Conservation (phyloP, 2,888 invertebrate genomes). For the Hirtodrosophila alboralis region DNA sequence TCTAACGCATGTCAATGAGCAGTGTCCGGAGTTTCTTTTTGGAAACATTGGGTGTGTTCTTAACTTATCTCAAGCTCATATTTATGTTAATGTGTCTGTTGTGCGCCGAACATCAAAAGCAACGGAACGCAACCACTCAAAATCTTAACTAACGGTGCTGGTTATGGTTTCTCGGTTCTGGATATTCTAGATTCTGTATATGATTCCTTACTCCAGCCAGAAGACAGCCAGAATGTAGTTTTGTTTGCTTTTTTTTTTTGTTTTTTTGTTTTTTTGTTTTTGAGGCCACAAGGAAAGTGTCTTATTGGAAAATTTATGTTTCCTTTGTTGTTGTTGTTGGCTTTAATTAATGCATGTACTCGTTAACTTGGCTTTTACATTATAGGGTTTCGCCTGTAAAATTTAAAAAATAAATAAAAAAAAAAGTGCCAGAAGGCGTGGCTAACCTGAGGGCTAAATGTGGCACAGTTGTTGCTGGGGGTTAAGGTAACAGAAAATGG, state of each 20-base stretch:
- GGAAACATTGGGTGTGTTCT: slow-evolving; percentile 50
- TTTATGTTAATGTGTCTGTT: slow-evolving; percentile 71
- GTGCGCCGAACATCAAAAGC: slow-evolving; percentile 72
- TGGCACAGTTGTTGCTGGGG: slow-evolving; percentile 15
- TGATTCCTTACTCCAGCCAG: background rate
- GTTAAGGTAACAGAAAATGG: background rate
- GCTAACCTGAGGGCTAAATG: slow-evolving; percentile 1
- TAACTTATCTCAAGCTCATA: slow-evolving; percentile 74
- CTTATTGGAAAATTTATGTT: slow-evolving; percentile 72
- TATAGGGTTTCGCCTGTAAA: background rate
- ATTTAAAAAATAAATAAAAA: background rate
- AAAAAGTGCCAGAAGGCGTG: slow-evolving; percentile 23
- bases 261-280: slow-evolving; percentile 1
- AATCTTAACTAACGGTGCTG: slow-evolving; percentile 51
- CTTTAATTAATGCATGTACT: slow-evolving; percentile 51
- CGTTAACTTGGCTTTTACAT: background rate
- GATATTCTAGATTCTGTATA: background rate
- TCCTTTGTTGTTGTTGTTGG: slow-evolving; percentile 64
- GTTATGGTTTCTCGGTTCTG: slow-evolving; percentile 5
- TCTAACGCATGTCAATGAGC: slow-evolving; percentile 77
- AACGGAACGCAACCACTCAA: slow-evolving; percentile 41
- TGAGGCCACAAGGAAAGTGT: slow-evolving; percentile 59
- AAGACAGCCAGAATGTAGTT: slow-evolving; percentile 1
- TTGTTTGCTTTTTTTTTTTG: no score
- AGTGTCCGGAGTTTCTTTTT: slow-evolving; percentile 24